A percentile compares a stretch with the other conserved stretches of the same genome.
These are phyloP conservation scores for Thereuonema tuberculata DNA, from an alignment of 1,140 invertebrate species.

Conservation along the genomic window DNA sequence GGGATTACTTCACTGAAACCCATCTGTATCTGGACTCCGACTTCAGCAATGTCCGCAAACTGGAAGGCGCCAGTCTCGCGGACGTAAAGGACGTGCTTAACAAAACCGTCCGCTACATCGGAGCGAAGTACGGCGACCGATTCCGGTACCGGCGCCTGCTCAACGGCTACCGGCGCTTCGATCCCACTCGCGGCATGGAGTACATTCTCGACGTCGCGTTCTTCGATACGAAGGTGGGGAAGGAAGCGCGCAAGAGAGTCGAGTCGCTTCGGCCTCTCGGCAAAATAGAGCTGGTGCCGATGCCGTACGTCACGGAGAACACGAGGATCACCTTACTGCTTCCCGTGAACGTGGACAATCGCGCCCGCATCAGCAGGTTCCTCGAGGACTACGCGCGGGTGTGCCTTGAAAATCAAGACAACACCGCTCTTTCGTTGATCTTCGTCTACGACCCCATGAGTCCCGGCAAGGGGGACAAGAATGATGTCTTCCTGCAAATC, in stretches of 20 bases:
- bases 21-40: conserved; percentile 61
- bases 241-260: conserved; percentile 33
- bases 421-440: conserved; percentile 52
- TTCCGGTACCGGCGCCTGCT: conserved; percentile 33
- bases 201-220: conserved; percentile 65
- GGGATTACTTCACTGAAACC: conserved; percentile 69
- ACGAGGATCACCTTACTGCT: conserved; percentile 60
- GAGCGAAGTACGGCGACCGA: conserved; percentile 36
- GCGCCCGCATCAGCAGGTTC: conserved; percentile 42
- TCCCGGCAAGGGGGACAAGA: conserved; percentile 16
- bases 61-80: conserved; percentile 22
- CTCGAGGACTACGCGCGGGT: conserved; percentile 50
- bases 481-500: conserved; percentile 41
- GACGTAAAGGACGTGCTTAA: conserved; percentile 42
- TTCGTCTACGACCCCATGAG: conserved; percentile 27
- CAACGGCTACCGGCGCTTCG: conserved; percentile 72
- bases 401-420: conserved; percentile 59
- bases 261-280: conserved; percentile 64
- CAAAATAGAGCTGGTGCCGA: conserved; percentile 65
- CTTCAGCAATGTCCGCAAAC: conserved; percentile 40
- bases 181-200: conserved; percentile 73
- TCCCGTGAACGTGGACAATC: conserved; percentile 41
- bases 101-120: conserved; percentile 40
- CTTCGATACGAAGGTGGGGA: conserved; percentile 28
- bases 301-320: conserved; percentile 84